Base-by-base conservation (phyloP, 2,113 vertebrate species). In the Mesembrinibis cayennensis region DNA sequence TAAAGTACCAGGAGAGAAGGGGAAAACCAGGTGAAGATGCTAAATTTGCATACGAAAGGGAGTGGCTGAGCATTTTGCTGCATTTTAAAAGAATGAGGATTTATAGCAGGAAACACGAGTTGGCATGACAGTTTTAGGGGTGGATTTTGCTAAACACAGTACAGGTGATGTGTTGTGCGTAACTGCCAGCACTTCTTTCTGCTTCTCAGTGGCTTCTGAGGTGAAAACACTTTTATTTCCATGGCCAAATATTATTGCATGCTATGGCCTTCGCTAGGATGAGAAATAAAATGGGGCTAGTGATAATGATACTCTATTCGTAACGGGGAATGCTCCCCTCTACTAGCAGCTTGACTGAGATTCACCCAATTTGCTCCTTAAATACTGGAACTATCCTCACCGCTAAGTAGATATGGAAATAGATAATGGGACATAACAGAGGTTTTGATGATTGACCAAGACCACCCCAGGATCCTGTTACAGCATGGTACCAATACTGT, bases 401-500 rank as follows among this genome's bases (percentile, higher is more conserved):
- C n/a, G 32, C 25, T 19, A 40, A 72, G 38, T 2, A 65, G 47
- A 8, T 2, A 13, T 19, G 40, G 63, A 49, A 13, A 40, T 7
- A 47, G 45, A 44, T 16, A 5, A 47, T 34, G 26, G 7, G 12
- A 12, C 40, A 13, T 25, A 14, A 45, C 73, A 19, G 29, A 61
- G 34, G n/a, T 21, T 71, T 47, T 49, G 59, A 3, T 66, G 67
- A 10, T 2, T 6, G 38, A 23, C 11, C 36, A 52, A 70, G 40
- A 10, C 3, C 10, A 50, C 15, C 30, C 2, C 45, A 63, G 88
- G 50, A 3, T 58, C 11, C 22, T 16, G 4, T 1, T 40, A 30
- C 0, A 10, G 14, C 16, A 4, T 2, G 10, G 30, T 17, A 10
- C 45, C 29, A 32, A 8, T 9, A 8, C 1, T 0, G 3, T 10